Percentiles rank a stretch among this genome's conserved stretches.
Evolutionary conservation across 2,888 invertebrate genomes (phyloP).

Genomic region (Cremastobaeus sp.): DNA sequence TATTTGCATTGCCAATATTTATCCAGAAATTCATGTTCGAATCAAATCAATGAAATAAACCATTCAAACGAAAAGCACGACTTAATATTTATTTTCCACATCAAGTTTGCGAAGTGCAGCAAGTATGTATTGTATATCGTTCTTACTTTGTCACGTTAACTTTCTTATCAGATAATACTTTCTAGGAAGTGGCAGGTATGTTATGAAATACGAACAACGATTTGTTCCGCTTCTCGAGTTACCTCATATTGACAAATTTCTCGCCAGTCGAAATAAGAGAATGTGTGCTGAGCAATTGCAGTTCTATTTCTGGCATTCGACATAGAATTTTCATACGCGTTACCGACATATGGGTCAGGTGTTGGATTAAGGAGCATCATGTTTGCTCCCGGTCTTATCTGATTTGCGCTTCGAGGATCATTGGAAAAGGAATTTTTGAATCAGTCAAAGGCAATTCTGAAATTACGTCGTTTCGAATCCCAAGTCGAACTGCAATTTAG

Average conservation of each 20-base stretch:
- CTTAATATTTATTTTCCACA: not conserved
- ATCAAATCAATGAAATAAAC: too few relatives aligned
- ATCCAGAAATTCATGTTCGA: too few relatives aligned
- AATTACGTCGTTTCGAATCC: too few relatives aligned
- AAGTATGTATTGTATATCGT: too few relatives aligned
- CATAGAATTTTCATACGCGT: conserved; percentile 6
- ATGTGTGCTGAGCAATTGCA: conserved; percentile 1
- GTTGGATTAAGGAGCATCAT: conserved; percentile 4
- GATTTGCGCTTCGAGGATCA: not conserved
- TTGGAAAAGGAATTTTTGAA: not conserved
- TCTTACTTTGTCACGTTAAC: too few relatives aligned
- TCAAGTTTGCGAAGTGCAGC: not conserved
- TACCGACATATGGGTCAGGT: conserved; percentile 20
- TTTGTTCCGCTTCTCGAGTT: conserved; percentile 37
- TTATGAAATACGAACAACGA: conserved; percentile 21
- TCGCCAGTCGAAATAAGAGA: conserved; percentile 6
- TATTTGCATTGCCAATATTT: too few relatives aligned
- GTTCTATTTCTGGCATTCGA: not conserved
- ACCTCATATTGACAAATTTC: conserved; percentile 28
- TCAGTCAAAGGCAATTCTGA: too few relatives aligned
- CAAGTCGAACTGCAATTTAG: too few relatives aligned
- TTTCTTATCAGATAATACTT: conserved; percentile 17
- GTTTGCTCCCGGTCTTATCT: conserved; percentile 24
- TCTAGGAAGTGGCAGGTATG: conserved; percentile 23
- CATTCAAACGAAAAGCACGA: too few relatives aligned